A percentile compares a stretch with the other conserved stretches of the same genome.
These are phyloP conservation scores for Epinotia demarniana DNA, from an alignment of 2,888 invertebrate genomes.

Conservation along the genomic window DNA sequence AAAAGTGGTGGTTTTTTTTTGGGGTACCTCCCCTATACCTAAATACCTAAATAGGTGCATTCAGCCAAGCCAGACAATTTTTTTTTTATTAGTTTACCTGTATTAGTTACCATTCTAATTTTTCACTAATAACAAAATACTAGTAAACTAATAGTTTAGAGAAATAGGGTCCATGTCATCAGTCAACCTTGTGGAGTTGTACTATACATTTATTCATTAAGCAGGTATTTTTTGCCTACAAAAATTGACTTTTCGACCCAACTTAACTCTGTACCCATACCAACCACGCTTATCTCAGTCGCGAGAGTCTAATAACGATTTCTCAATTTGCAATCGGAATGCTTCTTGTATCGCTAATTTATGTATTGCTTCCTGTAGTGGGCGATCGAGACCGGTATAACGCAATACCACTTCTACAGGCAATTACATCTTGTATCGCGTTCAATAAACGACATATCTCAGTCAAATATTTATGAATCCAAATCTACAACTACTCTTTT, in stretches of 20 bases:
- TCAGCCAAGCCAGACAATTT: no score
- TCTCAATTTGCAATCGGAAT: conserved; percentile 40
- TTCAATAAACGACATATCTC: conserved; percentile 16
- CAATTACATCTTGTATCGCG: conserved; percentile 27
- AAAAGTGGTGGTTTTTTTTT: no score
- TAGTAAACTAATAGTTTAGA: no score
- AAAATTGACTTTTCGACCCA: background rate
- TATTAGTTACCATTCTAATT: no score
- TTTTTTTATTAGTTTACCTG: no score
- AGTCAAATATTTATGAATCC: background rate
- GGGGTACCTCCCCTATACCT: no score
- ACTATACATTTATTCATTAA: background rate
- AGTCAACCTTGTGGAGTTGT: background rate
- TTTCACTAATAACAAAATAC: no score
- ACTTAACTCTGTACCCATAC: background rate
- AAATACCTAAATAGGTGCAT: no score
- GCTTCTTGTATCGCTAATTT: conserved; percentile 34
- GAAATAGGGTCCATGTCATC: no score
- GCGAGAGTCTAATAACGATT: conserved; percentile 32
- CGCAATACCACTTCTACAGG: conserved; percentile 19
- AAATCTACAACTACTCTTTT: background rate
- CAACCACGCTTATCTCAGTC: conserved; percentile 10
- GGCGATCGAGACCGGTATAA: conserved; percentile 31
- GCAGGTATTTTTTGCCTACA: background rate
- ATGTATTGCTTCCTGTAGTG: conserved; percentile 42